Base-by-base conservation (phyloP, 2,888 invertebrate genomes). In the Ametastegia equiseti region DNA sequence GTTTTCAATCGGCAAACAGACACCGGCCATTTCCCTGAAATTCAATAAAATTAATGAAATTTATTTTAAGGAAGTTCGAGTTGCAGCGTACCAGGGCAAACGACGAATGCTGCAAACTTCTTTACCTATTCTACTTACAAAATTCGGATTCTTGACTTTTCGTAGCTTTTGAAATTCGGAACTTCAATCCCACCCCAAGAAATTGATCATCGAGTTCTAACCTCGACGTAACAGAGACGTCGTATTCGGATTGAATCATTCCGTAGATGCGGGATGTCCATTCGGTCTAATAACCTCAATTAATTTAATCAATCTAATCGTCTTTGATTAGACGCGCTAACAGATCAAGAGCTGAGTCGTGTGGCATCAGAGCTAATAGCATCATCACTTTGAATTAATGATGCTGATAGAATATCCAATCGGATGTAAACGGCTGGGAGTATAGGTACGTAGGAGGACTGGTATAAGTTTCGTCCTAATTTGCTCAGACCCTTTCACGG, bases 1-100 rank as follows among this genome's bases (percentile, higher is more conserved):
- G 47, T 27, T 71, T 71, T 71, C 71, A 71, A 71, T 71, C 45
- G 47, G 71, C 45, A 71, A 71, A 71, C 47, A 45, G 71, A 71
- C 27, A 45, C 47, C 45, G 71, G 23, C 13, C 45, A 23, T 5
- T 47, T 15, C 27, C 13, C 27, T 45, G n/a, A n/a, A n/a, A n/a
- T n/a, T 71, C 27, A 19, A 27, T 30, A 15, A 60, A 71, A 71
- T 71, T 71, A 71, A 71, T 71, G 27, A 71, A 47, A 47, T 71
- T 71, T 47, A 71, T 71, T 27, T 47, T 15, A 15, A 13, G 6
- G 9, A 67, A 67, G 67, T 67, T 67, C 30, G 60, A 67, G 67
- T 19, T 67, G 39, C 67, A n/a, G n/a, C n/a, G n/a, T n/a, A 67
- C 30, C 13, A 30, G 9, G 15, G 60, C 23, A 7, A 39, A n/a